Evolutionary conservation across 2,797 vertebrate species (phyloP).

Genomic region (Oreochromis mossambicus): DNA sequence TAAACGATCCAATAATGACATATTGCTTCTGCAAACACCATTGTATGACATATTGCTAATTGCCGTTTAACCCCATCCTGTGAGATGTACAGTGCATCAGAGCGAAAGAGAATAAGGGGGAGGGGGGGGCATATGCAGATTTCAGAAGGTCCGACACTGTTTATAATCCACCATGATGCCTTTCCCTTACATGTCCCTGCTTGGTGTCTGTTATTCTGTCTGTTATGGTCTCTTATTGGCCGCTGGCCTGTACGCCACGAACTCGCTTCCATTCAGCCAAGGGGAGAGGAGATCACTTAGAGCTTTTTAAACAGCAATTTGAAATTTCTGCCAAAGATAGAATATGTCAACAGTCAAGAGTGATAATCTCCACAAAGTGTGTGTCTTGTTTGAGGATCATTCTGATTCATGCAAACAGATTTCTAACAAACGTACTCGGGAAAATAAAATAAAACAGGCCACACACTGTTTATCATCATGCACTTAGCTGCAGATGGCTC

Average conservation of each 20-base stretch:
- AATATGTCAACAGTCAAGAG: not conserved
- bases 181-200: slow-evolving; percentile 60
- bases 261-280: not conserved
- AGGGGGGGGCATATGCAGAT: not conserved
- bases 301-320: not conserved
- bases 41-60: not conserved
- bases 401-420: not conserved
- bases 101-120: not conserved
- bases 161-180: slow-evolving; percentile 28
- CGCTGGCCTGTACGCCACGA: not conserved
- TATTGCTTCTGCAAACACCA: not conserved
- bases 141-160: slow-evolving; percentile 1
- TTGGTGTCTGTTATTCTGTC: slow-evolving; percentile 26
- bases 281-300: not conserved
- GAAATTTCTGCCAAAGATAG: not conserved
- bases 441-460: slow-evolving; percentile 1
- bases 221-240: slow-evolving; percentile 21
- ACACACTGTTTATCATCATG: slow-evolving; percentile 12
- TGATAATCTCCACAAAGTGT: not conserved
- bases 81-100: not conserved
- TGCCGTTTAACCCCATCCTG: not conserved
- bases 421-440: not conserved
- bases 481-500: slow-evolving; percentile 24
- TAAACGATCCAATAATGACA: not conserved
- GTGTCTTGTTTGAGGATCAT: not conserved